These are phyloP conservation scores for Montipora capricornis DNA, from an alignment of 64 coral and sea anemone species.

Conservation along the genomic window DNA sequence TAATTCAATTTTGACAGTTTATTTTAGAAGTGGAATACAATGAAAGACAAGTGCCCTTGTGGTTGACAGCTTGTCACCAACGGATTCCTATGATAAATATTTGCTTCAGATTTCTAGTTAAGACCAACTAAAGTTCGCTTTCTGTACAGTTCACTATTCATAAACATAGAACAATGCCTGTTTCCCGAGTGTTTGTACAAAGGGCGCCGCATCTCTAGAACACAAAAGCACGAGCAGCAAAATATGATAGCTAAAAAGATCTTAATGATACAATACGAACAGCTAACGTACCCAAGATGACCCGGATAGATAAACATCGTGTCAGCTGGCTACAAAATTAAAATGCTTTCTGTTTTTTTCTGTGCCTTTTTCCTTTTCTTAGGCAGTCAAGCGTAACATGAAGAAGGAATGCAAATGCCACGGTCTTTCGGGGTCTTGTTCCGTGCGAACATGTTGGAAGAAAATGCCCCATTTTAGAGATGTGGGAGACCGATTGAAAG, in stretches of 20 bases:
- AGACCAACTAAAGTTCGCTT: background rate
- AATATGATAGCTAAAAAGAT: constrained; percentile 20
- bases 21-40: constrained; percentile 30
- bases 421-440: constrained; percentile 80
- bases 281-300: constrained; percentile 11
- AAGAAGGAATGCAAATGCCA: constrained; percentile 86
- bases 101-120: background rate
- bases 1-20: constrained; percentile 69
- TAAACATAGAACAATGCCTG: background rate
- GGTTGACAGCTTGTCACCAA: constrained; percentile 26
- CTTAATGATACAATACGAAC: background rate
- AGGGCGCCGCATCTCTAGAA: constrained; percentile 8
- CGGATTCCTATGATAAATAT: constrained; percentile 10
- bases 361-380: constrained; percentile 20
- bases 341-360: background rate
- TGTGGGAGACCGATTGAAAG: constrained; percentile 77
- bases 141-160: background rate
- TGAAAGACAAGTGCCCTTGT: constrained; percentile 43
- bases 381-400: constrained; percentile 88
- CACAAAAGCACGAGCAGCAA: background rate
- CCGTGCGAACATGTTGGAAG: constrained; percentile 78
- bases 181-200: background rate
- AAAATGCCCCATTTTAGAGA: constrained; percentile 71
- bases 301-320: background rate
- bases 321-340: background rate